Percentiles rank a stretch among this genome's conserved stretches.
Conservation (phyloP, 2,113 vertebrate genomes). For the Rhizomys pruinosus region DNA sequence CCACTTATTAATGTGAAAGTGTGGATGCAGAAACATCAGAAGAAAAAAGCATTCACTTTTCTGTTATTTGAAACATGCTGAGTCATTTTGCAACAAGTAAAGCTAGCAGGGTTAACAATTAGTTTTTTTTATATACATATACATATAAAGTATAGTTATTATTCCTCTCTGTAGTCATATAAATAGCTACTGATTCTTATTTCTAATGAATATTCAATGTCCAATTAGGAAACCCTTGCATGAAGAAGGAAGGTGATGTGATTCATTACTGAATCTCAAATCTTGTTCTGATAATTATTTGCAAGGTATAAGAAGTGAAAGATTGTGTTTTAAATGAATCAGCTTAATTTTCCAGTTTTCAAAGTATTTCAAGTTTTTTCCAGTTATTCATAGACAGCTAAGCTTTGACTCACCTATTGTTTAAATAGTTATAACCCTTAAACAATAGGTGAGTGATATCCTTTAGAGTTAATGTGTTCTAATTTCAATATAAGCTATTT, state of each 20-base stretch:
- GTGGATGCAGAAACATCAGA: accelerated
- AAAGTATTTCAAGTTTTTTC: background rate
- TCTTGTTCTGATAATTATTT: background rate
- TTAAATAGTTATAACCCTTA: background rate
- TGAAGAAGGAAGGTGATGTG: background rate
- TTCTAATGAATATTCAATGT: background rate
- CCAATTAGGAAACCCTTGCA: background rate
- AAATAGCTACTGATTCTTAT: no score
- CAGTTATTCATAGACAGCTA: background rate
- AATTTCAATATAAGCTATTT: background rate
- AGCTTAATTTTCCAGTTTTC: background rate
- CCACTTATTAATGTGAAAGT: background rate
- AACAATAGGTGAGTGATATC: accelerated
- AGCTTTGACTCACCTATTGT: background rate
- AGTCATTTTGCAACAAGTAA: background rate
- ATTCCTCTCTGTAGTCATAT: background rate
- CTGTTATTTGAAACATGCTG: background rate
- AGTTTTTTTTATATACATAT: no score
- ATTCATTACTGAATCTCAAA: background rate
- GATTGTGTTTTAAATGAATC: background rate
- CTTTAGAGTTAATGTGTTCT: background rate
- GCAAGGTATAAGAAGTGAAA: background rate
- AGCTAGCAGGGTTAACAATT: background rate
- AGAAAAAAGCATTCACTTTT: background rate
- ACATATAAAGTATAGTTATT: background rate